Base-by-base conservation (phyloP, 2,797 vertebrate species). In the Philypnodon macrostomus region DNA sequence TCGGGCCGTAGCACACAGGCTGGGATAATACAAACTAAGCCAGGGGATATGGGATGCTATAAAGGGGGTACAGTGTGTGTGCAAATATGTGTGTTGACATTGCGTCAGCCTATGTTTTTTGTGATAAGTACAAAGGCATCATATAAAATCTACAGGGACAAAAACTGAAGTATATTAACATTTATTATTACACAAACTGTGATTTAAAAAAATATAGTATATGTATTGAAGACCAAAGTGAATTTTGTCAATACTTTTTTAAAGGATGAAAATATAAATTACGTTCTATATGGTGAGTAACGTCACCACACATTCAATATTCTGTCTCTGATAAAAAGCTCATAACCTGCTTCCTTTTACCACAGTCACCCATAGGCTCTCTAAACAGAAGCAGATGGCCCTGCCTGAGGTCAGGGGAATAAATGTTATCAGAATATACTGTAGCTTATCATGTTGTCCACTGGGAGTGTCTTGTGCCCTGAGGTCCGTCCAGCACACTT, bases 371-470 rank as follows among this genome's bases (percentile, higher is more conserved):
- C 49, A 37, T 9, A 37, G 58, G 41, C n/a, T 34, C 24, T 34
- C 35, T 71, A 75, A 84, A 34, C 24, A 29, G 53, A 54, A 75
- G 61, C 80, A 85, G 70, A 77, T 80, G 72, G 63, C 27, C 45
- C 19, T 48, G 51, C 57, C 35, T 44, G 37, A 13, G 17, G 17
- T 29, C 23, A 47, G 57, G 21, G 52, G 55, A 56, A 57, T 75
- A 58, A 17, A 38, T 53, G 46, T 62, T 75, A 72, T 74, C 54
- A 47, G 62, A 55, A 70, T 63, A 65, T 38, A 44, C 5, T 42
- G 30, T 37, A 52, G 44, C 58, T 47, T 31, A 57, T 52, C 40
- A 10, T 47, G 46, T 56, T 40, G 33, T 53, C 56, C 54, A 12
- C 39, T 36, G 60, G 63, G 66, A 66, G 35, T 1, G 36, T 12